Conservation (phyloP, 2,888 invertebrate genomes). For the Acrobasis repandana region DNA sequence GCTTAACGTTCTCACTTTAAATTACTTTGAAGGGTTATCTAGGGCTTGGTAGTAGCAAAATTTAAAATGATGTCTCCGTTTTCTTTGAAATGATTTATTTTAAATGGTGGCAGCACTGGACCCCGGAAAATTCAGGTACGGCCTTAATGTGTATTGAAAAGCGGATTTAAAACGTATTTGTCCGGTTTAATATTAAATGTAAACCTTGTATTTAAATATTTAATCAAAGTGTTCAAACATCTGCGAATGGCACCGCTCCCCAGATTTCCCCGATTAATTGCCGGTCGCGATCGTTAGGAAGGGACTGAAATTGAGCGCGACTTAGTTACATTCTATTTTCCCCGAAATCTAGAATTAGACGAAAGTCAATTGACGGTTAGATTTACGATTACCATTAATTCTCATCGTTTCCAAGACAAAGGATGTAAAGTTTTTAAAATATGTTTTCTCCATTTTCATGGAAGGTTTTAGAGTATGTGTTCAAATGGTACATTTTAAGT, state of each 20-base stretch:
- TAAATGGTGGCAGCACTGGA: no score
- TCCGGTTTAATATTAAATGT: conserved; percentile 5
- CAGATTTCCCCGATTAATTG: conserved; percentile 17
- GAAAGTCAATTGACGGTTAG: background rate
- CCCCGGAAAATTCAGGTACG: no score
- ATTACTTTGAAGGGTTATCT: no score
- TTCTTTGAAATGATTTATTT: no score
- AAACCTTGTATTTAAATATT: conserved; percentile 14
- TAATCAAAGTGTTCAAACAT: conserved; percentile 18
- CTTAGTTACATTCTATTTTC: conserved; percentile 24
- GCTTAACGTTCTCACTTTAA: no score
- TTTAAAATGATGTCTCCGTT: no score
- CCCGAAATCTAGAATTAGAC: conserved; percentile 7
- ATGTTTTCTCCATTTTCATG: no score
- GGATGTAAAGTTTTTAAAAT: no score
- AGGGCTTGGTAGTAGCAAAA: no score
- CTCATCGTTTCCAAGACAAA: no score
- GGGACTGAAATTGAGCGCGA: conserved; percentile 3
- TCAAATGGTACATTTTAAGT: no score
- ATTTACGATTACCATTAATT: background rate
- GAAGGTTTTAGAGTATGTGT: no score
- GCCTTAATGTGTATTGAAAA: conserved; percentile 1
- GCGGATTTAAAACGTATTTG: background rate
- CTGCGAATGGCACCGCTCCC: conserved; percentile 15
- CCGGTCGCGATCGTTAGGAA: conserved; percentile 9